Evolutionary conservation across 2,797 vertebrate genomes (phyloP).

Genomic region (Anableps anableps): DNA sequence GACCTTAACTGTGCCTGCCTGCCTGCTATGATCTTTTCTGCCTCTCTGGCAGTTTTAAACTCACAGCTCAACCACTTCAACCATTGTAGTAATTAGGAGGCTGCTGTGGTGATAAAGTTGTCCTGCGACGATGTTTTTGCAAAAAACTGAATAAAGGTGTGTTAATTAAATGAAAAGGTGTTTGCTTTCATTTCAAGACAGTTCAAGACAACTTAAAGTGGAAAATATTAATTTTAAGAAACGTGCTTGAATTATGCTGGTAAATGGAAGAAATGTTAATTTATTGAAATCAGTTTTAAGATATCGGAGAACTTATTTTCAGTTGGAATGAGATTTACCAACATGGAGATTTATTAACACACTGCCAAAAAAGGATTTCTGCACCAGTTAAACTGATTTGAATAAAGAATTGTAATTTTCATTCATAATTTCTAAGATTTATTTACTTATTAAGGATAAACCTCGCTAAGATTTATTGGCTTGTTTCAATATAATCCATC

Average conservation of each 20-base stretch:
- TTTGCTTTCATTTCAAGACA: slow-evolving; percentile 8
- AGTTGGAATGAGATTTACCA: neutral
- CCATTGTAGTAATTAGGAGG: slow-evolving; percentile 64
- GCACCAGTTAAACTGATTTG: too few relatives aligned
- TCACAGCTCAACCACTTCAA: slow-evolving; percentile 55
- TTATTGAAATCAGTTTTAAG: neutral
- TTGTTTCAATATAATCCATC: too few relatives aligned
- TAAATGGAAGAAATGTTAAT: neutral
- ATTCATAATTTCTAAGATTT: too few relatives aligned
- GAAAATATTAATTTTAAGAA: neutral
- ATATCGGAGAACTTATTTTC: neutral
- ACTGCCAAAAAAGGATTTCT: too few relatives aligned
- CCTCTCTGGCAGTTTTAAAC: slow-evolving; percentile 64
- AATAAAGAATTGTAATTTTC: too few relatives aligned
- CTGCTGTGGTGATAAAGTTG: slow-evolving; percentile 63
- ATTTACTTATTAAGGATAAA: too few relatives aligned
- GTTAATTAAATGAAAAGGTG: slow-evolving; percentile 71
- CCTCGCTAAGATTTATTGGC: too few relatives aligned
- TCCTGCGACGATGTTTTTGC: slow-evolving; percentile 83
- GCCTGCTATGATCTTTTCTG: slow-evolving; percentile 55
- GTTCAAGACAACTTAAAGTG: neutral
- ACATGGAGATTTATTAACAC: too few relatives aligned
- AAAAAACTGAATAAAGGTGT: slow-evolving; percentile 81
- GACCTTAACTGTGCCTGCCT: slow-evolving; percentile 21
- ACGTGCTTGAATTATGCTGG: neutral